phyloP scores from a whole-genome alignment of 2,888 invertebrate genomes.

The Plebejus anna region DNA sequence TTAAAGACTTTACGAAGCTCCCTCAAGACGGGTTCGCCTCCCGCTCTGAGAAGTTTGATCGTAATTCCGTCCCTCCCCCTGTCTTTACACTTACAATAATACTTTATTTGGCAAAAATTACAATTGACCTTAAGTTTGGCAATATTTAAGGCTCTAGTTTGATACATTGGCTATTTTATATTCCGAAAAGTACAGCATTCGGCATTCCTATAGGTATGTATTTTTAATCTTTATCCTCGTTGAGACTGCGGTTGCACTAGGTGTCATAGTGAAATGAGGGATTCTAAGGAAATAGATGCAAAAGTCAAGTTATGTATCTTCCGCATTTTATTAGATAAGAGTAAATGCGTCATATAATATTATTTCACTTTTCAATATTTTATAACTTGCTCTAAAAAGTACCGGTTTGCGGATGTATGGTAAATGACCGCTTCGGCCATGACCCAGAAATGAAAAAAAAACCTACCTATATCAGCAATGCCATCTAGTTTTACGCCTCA shows the following conservation, averaged over 20 bases:
- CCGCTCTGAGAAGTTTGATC: too few species aligned
- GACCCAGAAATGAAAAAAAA: background rate
- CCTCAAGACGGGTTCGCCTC: too few species aligned
- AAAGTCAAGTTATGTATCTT: background rate
- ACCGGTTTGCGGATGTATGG: background rate
- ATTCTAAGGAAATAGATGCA: background rate
- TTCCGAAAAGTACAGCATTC: too few species aligned
- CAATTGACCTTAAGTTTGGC: too few species aligned
- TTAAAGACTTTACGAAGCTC: too few species aligned
- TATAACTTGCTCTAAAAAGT: background rate
- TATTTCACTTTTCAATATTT: constrained; percentile 3
- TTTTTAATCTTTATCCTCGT: background rate
- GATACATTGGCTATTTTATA: too few species aligned
- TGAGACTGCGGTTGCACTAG: background rate
- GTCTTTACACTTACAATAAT: too few species aligned
- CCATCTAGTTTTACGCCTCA: background rate
- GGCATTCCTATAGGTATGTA: background rate
- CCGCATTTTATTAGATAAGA: background rate
- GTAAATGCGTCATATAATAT: constrained; percentile 1
- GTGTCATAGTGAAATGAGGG: background rate
- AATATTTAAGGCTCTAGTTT: too few species aligned
- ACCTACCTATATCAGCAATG: background rate
- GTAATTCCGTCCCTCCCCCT: too few species aligned
- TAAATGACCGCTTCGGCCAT: constrained; percentile 2
- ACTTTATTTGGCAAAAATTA: too few species aligned